Percentiles rank a stretch among this genome's conserved stretches.
Evolutionary conservation across 35 echinoderm and acorn worm species (phyloP).

Genomic region (Holothuria glaberrima): DNA sequence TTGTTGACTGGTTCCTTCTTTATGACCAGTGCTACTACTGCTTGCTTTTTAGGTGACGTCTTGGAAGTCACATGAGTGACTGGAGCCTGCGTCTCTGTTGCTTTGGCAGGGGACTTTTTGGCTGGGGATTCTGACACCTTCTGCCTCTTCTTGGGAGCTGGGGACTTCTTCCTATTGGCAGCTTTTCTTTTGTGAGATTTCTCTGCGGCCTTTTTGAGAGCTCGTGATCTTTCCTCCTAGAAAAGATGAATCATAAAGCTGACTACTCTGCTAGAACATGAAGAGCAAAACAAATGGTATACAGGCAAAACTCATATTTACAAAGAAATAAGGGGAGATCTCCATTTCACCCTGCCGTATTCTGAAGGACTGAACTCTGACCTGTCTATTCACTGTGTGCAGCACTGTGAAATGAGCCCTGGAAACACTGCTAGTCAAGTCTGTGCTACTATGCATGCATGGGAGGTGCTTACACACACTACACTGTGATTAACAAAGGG

Average conservation of each 20-base stretch:
- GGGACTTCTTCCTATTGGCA: not conserved
- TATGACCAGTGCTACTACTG: not conserved
- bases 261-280: not conserved
- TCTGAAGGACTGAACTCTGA: too few species aligned
- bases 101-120: slow-evolving; percentile 28
- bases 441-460: too few species aligned
- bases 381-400: too few species aligned
- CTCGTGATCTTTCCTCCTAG: slow-evolving; percentile 37
- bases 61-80: not conserved
- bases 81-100: not conserved
- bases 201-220: slow-evolving; percentile 41
- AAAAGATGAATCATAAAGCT: not conserved
- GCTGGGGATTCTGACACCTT: slow-evolving; percentile 24
- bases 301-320: not conserved
- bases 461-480: too few species aligned
- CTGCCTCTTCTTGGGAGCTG: slow-evolving; percentile 56
- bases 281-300: not conserved
- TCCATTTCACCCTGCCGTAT: too few species aligned
- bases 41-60: not conserved
- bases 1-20: not conserved
- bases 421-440: too few species aligned
- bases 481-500: too few species aligned
- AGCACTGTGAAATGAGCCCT: too few species aligned
- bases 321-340: too few species aligned
- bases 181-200: slow-evolving; percentile 51